phyloP scores from a whole-genome alignment of 2,888 invertebrate species.

The Scaptomyza polygonia region DNA sequence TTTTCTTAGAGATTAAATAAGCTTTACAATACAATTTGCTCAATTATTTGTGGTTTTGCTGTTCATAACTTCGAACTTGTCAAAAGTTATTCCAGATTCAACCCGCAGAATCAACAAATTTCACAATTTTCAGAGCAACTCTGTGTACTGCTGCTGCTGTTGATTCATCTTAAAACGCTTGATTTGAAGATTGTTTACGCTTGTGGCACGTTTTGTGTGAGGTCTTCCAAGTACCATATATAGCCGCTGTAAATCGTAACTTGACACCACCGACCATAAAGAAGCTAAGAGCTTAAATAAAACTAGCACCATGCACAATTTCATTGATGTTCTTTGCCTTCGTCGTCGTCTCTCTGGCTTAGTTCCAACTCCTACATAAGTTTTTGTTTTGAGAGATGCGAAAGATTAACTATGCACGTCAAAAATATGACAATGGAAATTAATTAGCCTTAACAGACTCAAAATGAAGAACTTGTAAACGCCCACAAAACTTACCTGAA shows the following conservation, averaged over 20 bases:
- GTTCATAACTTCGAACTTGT: too few relatives aligned
- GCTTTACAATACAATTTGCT: too few relatives aligned
- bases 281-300: neutral
- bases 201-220: slow-evolving; percentile 49
- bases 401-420: slow-evolving; percentile 66
- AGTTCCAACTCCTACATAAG: slow-evolving; percentile 40
- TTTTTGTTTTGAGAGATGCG: slow-evolving; percentile 39
- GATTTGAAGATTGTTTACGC: slow-evolving; percentile 18
- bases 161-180: slow-evolving; percentile 40
- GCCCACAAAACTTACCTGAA: slow-evolving; percentile 30
- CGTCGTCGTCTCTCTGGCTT: neutral
- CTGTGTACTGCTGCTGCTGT: neutral
- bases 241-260: slow-evolving; percentile 1
- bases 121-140: neutral
- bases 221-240: slow-evolving; percentile 12
- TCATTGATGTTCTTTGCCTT: slow-evolving; percentile 11
- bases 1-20: too few relatives aligned
- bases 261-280: slow-evolving; percentile 21
- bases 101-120: too few relatives aligned
- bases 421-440: slow-evolving; percentile 25
- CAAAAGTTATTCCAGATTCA: too few relatives aligned
- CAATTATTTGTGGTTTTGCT: too few relatives aligned
- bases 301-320: slow-evolving; percentile 15
- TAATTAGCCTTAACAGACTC: slow-evolving; percentile 45
- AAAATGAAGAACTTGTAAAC: slow-evolving; percentile 23